phyloP scores from a whole-genome alignment of 92 coral and sea anemone genomes.

The Isaurus tuberculatus region DNA sequence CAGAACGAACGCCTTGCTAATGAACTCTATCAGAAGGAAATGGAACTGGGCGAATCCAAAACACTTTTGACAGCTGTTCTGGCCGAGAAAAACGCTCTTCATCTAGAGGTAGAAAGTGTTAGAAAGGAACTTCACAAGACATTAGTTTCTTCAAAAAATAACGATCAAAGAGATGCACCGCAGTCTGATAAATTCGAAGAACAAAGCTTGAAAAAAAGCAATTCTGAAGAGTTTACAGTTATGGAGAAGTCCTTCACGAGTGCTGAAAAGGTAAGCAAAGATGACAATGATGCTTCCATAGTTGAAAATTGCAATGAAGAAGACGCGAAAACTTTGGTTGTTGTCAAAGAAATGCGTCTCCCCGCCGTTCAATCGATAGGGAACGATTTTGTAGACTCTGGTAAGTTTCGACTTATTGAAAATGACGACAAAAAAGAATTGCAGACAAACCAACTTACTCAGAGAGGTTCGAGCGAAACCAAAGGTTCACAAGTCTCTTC shows the following conservation, averaged over 20 bases:
- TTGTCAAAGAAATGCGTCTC: conserved; percentile 9
- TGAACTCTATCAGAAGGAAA: conserved; percentile 65
- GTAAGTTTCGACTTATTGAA: not conserved
- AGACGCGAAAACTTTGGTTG: not conserved
- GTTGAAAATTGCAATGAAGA: conserved; percentile 3
- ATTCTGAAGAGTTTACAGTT: not conserved
- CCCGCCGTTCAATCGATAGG: conserved; percentile 16
- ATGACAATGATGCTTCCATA: not conserved
- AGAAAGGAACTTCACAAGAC: conserved; percentile 35
- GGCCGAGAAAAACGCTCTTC: conserved; percentile 34
- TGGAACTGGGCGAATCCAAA: conserved; percentile 54
- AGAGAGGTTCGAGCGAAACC: not conserved
- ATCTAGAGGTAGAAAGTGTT: conserved; percentile 17
- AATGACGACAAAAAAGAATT: not conserved
- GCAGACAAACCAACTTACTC: not conserved
- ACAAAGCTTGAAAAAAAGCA: not conserved
- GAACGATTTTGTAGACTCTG: conserved; percentile 12
- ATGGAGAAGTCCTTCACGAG: not conserved
- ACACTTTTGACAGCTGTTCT: conserved; percentile 54
- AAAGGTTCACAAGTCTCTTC: not conserved
- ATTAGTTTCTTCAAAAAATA: not conserved
- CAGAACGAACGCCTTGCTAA: conserved; percentile 63
- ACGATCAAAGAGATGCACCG: conserved; percentile 14
- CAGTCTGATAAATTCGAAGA: not conserved
- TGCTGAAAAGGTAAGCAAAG: not conserved